A percentile compares a stretch with the other conserved stretches of the same genome.
Evolutionary conservation across 2,797 vertebrate species (phyloP).

Genomic region (Lerista edwardsae): DNA sequence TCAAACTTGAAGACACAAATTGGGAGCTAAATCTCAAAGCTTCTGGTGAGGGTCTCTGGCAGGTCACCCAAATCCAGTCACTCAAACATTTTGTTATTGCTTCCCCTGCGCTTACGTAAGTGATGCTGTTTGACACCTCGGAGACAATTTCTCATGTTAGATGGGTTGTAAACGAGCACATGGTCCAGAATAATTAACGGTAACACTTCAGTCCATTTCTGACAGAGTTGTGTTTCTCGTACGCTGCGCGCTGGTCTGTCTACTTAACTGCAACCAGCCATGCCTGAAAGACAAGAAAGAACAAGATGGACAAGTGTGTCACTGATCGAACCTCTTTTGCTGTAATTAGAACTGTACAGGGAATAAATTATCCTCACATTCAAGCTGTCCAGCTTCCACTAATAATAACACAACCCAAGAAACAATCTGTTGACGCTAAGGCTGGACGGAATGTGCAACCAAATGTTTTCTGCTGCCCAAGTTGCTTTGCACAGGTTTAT

Average conservation of each 20-base stretch:
- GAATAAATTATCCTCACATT: conserved; percentile 84
- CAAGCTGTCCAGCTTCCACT: conserved; percentile 84
- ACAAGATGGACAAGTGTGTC: conserved; percentile 80
- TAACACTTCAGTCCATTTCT: conserved; percentile 79
- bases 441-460: conserved; percentile 66
- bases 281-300: conserved; percentile 76
- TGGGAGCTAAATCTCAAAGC: conserved; percentile 74
- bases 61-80: conserved; percentile 76
- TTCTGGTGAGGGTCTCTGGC: conserved; percentile 66
- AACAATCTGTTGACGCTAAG: conserved; percentile 75
- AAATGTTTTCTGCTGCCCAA: conserved; percentile 62
- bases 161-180: conserved; percentile 76
- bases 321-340: conserved; percentile 75
- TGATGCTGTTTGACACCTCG: conserved; percentile 75
- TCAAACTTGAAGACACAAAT: conserved; percentile 69
- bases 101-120: conserved; percentile 72
- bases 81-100: conserved; percentile 73
- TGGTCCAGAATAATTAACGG: conserved; percentile 79
- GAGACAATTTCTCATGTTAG: conserved; percentile 77
- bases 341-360: conserved; percentile 83
- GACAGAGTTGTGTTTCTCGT: conserved; percentile 74
- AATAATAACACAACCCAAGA: conserved; percentile 80
- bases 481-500: conserved; percentile 51
- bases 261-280: conserved; percentile 73
- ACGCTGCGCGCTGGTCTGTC: conserved; percentile 69